Percentiles rank a stretch among this genome's conserved stretches.
Evolutionary conservation across 2,797 vertebrate genomes (phyloP).

Genomic region (Amblyopsis hoosieri): DNA sequence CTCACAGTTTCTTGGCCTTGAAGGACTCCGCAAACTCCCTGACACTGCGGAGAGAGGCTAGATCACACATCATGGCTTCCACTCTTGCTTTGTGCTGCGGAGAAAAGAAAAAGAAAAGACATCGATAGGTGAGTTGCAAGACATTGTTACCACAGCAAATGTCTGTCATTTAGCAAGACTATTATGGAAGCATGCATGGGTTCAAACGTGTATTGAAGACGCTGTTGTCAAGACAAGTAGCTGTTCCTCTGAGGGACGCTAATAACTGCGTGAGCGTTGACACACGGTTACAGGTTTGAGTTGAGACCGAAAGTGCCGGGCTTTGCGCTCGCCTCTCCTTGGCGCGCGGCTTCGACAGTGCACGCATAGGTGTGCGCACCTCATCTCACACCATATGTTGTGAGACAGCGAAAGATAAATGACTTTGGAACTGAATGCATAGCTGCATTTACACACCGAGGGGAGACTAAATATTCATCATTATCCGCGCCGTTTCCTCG

Average conservation of each 20-base stretch:
- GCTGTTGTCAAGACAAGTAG: background rate
- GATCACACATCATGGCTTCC: slow-evolving; percentile 92
- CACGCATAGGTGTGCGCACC: slow-evolving; percentile 32
- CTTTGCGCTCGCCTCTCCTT: too few species aligned
- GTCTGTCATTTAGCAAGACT: too few species aligned
- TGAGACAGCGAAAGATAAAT: slow-evolving; percentile 75
- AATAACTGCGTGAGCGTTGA: background rate
- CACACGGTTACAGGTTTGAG: background rate
- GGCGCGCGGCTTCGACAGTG: background rate
- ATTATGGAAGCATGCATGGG: too few species aligned
- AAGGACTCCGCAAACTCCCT: slow-evolving; percentile 89
- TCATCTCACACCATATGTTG: slow-evolving; percentile 71
- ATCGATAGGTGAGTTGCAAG: background rate
- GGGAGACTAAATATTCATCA: slow-evolving; percentile 71
- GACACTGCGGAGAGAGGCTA: slow-evolving; percentile 89
- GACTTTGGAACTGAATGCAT: slow-evolving; percentile 73
- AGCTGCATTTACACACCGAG: slow-evolving; percentile 69
- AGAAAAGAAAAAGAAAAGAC: slow-evolving; percentile 34
- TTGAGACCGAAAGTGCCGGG: too few species aligned
- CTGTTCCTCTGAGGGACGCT: background rate
- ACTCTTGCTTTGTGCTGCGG: slow-evolving; percentile 93
- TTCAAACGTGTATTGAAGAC: background rate
- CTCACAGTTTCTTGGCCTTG: slow-evolving; percentile 94
- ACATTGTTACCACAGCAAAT: too few species aligned
- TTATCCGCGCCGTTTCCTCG: slow-evolving; percentile 51